phyloP scores from a whole-genome alignment of 2,888 invertebrate species.

The Cephalotes varians region DNA sequence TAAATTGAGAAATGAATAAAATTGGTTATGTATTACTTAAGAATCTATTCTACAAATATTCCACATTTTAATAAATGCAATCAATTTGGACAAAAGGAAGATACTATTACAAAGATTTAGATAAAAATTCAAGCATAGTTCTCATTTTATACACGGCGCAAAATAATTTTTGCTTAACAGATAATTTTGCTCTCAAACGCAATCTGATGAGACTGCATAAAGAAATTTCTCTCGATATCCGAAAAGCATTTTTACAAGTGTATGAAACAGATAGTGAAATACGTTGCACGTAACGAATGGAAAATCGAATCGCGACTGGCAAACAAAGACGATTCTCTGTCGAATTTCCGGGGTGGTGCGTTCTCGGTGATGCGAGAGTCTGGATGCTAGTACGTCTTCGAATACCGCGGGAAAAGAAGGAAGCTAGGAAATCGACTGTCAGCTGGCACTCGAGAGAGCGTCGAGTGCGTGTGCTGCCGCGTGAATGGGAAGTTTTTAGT shows the following conservation, averaged over 20 bases:
- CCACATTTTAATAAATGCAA: neutral
- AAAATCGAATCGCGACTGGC: conserved; percentile 6
- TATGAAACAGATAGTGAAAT: conserved; percentile 11
- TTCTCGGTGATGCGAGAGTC: conserved; percentile 29
- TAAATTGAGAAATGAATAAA: neutral
- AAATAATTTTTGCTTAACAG: conserved; percentile 13
- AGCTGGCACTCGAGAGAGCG: conserved; percentile 57
- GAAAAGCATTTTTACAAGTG: neutral
- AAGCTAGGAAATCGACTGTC: conserved; percentile 26
- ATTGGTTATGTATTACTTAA: neutral
- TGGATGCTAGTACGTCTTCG: conserved; percentile 8
- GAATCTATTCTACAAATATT: neutral
- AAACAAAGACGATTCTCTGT: conserved; percentile 25
- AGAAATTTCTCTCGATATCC: neutral
- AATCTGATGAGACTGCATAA: neutral
- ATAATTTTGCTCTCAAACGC: neutral
- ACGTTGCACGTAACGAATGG: conserved; percentile 2
- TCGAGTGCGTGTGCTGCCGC: conserved; percentile 64
- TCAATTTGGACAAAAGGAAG: neutral
- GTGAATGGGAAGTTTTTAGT: conserved; percentile 69
- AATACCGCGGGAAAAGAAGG: conserved; percentile 33
- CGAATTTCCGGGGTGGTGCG: conserved; percentile 38
- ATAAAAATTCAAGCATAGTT: neutral
- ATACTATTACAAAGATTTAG: neutral
- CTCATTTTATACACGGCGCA: neutral